Evolutionary conservation across 2,113 vertebrate genomes (phyloP), one percentile per base, ranked within the genome.

Genomic region (Saccopteryx leptura): DNA sequence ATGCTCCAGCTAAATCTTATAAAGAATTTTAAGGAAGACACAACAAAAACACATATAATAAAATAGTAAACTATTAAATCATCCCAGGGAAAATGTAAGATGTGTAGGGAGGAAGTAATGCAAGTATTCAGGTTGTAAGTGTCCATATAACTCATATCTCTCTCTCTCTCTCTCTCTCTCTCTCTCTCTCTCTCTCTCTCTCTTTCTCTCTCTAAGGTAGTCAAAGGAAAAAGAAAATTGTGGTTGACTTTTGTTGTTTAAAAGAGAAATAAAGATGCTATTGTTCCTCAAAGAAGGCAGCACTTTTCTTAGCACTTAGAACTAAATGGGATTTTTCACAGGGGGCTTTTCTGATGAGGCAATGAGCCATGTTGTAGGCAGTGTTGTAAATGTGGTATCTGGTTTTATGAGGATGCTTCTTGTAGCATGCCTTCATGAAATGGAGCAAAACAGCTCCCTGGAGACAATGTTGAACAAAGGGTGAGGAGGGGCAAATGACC

Each of bases 21-120:
- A 83, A 79, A 75, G 28, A 90, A 81, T 56, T 76, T 75, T 54
- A 92, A 97, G 50, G 46, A 92, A 86, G 13, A 66, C 9, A 60
- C 31, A 68, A 88, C 24, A 88, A 81, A 89, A 79, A 69, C 3
- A 31, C 19, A 92, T 60, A n/a, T 2, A 66, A 52, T 9, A 88
- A 85, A 86, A 88, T 48, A 56, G 60, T 83, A 56, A 79, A 50
- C 14, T 82, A 65, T 54, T 10, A 71, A 78, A 56, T 84, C 5
- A 79, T 66, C 60, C 56, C 23, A 56, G 9, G 61, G 26, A n/a
- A 92, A 93, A 50, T 33, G 56, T 54, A 90, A 90, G 11, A 39
- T 12, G 7, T 7, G 23, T 7, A 24, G 5, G 24, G 18, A 87
- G n/a, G 9, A 19, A 66, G 18, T 39, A 28, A 82, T 90, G 18